Evolutionary conservation across 2,797 vertebrate genomes (phyloP).

Genomic region (Halcyon smyrnensis): DNA sequence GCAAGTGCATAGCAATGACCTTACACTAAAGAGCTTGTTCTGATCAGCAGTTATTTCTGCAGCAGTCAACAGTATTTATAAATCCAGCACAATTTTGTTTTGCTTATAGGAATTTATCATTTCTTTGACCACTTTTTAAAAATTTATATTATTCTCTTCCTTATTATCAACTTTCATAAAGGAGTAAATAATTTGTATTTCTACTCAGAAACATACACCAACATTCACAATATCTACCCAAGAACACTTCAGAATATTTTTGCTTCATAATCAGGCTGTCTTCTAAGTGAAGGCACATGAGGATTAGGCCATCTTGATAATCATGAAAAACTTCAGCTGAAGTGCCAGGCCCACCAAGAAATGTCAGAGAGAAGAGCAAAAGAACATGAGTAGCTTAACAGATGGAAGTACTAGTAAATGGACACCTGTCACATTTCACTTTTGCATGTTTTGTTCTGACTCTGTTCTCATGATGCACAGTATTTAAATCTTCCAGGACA

Average conservation of each 20-base stretch:
- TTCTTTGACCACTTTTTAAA: neutral
- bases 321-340: neutral
- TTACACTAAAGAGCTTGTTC: neutral
- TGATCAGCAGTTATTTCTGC: constrained; percentile 17
- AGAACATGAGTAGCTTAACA: neutral
- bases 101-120: neutral
- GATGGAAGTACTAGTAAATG: neutral
- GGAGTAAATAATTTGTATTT: neutral
- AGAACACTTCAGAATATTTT: neutral
- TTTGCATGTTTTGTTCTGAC: neutral
- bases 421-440: neutral
- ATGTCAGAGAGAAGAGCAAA: neutral
- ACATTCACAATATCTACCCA: neutral
- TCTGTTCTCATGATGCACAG: neutral
- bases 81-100: neutral
- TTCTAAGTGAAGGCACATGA: neutral
- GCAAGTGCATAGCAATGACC: neutral
- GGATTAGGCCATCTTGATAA: neutral
- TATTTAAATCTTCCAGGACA: neutral
- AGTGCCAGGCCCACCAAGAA: neutral
- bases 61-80: constrained; percentile 21
- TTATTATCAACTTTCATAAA: neutral
- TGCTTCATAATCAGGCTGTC: neutral
- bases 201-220: neutral
- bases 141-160: neutral